Evolutionary conservation across 2,888 invertebrate species (phyloP).

Genomic region (Plebejus anna): DNA sequence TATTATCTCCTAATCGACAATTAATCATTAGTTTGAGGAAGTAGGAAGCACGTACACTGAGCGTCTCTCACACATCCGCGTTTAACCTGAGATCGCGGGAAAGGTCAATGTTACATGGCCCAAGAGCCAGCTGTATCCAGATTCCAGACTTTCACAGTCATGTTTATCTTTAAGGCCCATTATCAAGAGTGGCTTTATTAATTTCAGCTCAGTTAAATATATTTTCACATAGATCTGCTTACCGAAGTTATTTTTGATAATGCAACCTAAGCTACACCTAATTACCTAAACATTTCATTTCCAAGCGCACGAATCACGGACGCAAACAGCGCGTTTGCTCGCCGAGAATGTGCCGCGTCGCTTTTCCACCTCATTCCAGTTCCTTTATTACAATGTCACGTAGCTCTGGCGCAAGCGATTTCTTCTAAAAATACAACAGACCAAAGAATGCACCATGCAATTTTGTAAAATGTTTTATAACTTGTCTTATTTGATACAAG

Average conservation of each 20-base stretch:
- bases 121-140: too few species aligned
- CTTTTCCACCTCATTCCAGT: slow-evolving; percentile 12
- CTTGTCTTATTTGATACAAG: slow-evolving; percentile 16
- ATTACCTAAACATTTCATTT: background rate
- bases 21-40: slow-evolving; percentile 2
- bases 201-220: too few species aligned
- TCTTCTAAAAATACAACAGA: slow-evolving; percentile 19
- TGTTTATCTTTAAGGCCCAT: too few species aligned
- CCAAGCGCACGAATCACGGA: background rate
- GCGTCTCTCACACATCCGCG: slow-evolving; percentile 13
- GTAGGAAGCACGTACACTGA: background rate
- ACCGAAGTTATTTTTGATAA: background rate
- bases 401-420: background rate
- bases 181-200: too few species aligned
- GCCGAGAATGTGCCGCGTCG: slow-evolving; percentile 16
- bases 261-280: background rate
- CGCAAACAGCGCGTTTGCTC: background rate
- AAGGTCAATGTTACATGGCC: background rate
- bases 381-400: slow-evolving; percentile 26
- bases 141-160: too few species aligned
- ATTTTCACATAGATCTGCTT: too few species aligned
- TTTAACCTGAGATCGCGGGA: background rate
- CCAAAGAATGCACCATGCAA: slow-evolving; percentile 7
- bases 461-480: slow-evolving; percentile 25
- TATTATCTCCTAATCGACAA: slow-evolving; percentile 8